phyloP scores from a whole-genome alignment of 2,888 invertebrate genomes.

The Beris morrisii region DNA sequence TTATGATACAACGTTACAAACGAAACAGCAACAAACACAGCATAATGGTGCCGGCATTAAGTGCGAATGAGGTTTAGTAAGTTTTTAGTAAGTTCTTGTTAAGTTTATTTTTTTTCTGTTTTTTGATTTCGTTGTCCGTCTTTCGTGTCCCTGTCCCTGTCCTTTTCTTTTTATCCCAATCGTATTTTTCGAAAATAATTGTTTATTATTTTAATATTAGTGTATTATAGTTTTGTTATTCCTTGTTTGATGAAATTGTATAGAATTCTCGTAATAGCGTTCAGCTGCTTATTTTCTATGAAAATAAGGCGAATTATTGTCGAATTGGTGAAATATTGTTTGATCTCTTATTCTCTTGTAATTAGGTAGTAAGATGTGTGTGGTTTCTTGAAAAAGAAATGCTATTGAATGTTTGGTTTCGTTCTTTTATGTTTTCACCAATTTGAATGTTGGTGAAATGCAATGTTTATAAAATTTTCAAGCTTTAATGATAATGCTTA shows the following conservation, averaged over 20 bases:
- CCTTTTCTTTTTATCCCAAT: too few relatives aligned
- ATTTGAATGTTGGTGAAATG: too few relatives aligned
- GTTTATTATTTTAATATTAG: too few relatives aligned
- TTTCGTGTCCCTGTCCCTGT: too few relatives aligned
- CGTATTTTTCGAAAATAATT: too few relatives aligned
- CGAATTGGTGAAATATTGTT: slow-evolving; percentile 27
- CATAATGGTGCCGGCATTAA: slow-evolving; percentile 26
- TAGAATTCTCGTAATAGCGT: slow-evolving; percentile 16
- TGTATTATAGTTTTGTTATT: too few relatives aligned
- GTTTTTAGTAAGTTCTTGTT: slow-evolving; percentile 25
- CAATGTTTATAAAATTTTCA: too few relatives aligned
- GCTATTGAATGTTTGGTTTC: too few relatives aligned
- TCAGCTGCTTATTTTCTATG: slow-evolving; percentile 25
- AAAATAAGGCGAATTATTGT: slow-evolving; percentile 14
- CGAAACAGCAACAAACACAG: slow-evolving; percentile 11
- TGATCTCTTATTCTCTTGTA: slow-evolving; percentile 21
- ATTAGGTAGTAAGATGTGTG: slow-evolving; percentile 2
- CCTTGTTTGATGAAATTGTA: slow-evolving; percentile 12
- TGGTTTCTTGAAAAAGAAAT: too few relatives aligned
- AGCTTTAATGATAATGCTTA: too few relatives aligned
- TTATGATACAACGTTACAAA: slow-evolving; percentile 37
- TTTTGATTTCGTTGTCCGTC: too few relatives aligned
- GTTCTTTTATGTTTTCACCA: too few relatives aligned
- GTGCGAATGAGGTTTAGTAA: slow-evolving; percentile 30
- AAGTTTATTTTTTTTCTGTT: slow-evolving; percentile 15